phyloP scores from a whole-genome alignment of 2,797 vertebrate genomes.

The Muraenolepis orangiensis region DNA sequence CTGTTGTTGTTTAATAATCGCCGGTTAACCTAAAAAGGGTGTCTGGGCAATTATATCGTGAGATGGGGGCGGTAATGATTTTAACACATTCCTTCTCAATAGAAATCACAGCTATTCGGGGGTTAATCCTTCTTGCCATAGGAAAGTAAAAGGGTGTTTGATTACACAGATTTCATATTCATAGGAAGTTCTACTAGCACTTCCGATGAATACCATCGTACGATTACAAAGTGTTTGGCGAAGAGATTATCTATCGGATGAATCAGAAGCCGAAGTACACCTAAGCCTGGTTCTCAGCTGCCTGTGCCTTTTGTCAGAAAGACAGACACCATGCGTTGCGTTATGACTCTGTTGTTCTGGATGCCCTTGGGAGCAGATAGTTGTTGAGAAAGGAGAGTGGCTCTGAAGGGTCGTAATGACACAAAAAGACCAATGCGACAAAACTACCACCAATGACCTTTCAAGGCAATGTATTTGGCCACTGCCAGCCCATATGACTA shows the following conservation, averaged over 20 bases:
- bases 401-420: conserved; percentile 38
- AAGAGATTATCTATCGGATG: neutral
- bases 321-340: conserved; percentile 30
- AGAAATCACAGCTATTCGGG: neutral
- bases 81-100: neutral
- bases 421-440: conserved; percentile 19
- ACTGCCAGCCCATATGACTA: conserved; percentile 40
- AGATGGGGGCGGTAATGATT: neutral
- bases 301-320: conserved; percentile 29
- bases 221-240: neutral
- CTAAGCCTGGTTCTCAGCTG: conserved; percentile 9
- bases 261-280: conserved; percentile 29
- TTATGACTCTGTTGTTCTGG: conserved; percentile 23
- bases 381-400: conserved; percentile 34
- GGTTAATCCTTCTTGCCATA: neutral
- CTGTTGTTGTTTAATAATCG: neutral
- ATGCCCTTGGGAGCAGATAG: conserved; percentile 38
- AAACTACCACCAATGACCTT: conserved; percentile 8
- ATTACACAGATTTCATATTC: no score
- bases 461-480: conserved; percentile 23
- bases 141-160: neutral
- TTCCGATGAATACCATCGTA: neutral
- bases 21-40: neutral
- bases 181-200: no score
- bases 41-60: neutral